A percentile compares a stretch with the other conserved stretches of the same genome.
phyloP scores from a whole-genome alignment of 2,888 invertebrate species.

The Pemphredon lugubris region DNA sequence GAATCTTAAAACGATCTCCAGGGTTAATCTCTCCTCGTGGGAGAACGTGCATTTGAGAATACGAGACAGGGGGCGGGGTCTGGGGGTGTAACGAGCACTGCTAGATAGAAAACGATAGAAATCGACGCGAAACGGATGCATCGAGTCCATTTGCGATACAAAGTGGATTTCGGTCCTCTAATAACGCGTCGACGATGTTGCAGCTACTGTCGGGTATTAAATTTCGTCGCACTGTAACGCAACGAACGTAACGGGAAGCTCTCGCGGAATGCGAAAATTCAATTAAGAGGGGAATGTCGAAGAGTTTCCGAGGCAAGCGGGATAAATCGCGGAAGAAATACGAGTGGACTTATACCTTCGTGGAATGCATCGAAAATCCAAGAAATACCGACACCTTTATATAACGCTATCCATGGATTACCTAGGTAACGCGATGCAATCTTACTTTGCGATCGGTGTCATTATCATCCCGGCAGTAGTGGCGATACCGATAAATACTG shows the following conservation, averaged over 20 bases:
- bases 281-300: conserved; percentile 7
- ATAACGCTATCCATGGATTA: not conserved
- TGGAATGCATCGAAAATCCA: not conserved
- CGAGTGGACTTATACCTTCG: conserved; percentile 16
- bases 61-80: not conserved
- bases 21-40: conserved; percentile 29
- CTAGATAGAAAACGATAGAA: not conserved
- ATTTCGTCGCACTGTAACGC: conserved; percentile 12
- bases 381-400: conserved; percentile 21
- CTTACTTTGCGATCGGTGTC: conserved; percentile 4
- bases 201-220: not conserved
- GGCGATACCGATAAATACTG: conserved; percentile 13
- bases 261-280: conserved; percentile 15
- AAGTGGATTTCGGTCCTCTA: not conserved
- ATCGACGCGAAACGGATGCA: not conserved
- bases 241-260: not conserved
- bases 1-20: conserved; percentile 37
- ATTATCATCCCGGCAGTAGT: not conserved
- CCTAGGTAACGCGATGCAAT: not conserved
- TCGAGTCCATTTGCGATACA: not conserved
- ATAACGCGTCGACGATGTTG: not conserved
- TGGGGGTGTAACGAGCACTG: conserved; percentile 1
- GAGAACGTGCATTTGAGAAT: conserved; percentile 10
- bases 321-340: conserved; percentile 29
- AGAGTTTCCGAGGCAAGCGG: conserved; percentile 7